phyloP scores from a whole-genome alignment of 1,140 invertebrate species.

The Tyrophagus putrescentiae region DNA sequence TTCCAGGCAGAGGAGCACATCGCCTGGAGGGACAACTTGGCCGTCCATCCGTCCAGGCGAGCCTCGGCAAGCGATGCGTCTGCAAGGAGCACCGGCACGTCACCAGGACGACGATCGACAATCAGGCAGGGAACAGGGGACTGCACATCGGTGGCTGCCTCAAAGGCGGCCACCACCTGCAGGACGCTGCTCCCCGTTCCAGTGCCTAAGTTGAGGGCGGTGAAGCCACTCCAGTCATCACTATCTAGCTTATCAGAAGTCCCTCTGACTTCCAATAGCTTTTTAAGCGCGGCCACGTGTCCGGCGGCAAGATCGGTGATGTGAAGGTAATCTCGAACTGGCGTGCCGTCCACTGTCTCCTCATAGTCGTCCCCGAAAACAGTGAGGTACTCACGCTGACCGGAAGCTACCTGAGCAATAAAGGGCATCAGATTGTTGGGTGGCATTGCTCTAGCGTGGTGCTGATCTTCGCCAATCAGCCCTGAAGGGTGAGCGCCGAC shows the following conservation, averaged over 20 bases:
- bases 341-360: conserved; percentile 81
- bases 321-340: conserved; percentile 94
- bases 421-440: conserved; percentile 97
- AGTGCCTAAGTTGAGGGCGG: conserved; percentile 89
- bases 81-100: conserved; percentile 70
- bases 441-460: no score
- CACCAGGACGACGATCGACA: conserved; percentile 56
- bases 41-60: conserved; percentile 67
- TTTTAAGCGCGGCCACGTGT: conserved; percentile 69
- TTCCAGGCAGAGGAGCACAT: conserved; percentile 84
- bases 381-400: conserved; percentile 54
- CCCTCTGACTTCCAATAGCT: conserved; percentile 37
- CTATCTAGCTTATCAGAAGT: conserved; percentile 20
- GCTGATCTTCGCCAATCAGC: conserved; percentile 86
- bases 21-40: conserved; percentile 54
- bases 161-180: conserved; percentile 52
- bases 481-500: conserved; percentile 89
- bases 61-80: conserved; percentile 56
- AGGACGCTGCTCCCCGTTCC: conserved; percentile 82
- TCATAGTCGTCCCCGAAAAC: conserved; percentile 87
- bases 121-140: conserved; percentile 65
- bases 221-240: conserved; percentile 29
- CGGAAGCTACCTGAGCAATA: conserved; percentile 86
- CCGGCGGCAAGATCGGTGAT: conserved; percentile 83
- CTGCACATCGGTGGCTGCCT: conserved; percentile 49